Conservation (phyloP, 2,797 vertebrate genomes). For the Alfaro cultratus region DNA sequence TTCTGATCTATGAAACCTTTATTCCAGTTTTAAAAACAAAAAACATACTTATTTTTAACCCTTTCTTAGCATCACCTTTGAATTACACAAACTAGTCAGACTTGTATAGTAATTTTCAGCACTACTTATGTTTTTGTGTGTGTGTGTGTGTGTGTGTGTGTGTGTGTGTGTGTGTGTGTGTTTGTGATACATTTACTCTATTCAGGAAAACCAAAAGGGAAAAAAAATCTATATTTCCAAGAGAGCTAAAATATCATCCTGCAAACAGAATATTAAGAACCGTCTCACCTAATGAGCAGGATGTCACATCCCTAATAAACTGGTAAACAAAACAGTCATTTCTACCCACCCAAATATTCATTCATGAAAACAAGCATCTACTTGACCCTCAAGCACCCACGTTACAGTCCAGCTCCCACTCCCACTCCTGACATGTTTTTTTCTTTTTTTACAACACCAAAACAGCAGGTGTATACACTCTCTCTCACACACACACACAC, state of each 20-base stretch:
- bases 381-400: slow-evolving; percentile 39
- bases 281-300: neutral
- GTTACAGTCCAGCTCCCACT: slow-evolving; percentile 38
- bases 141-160: neutral
- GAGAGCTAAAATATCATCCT: neutral
- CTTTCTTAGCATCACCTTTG: neutral
- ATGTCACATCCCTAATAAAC: neutral
- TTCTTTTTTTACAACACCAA: slow-evolving; percentile 29
- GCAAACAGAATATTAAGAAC: neutral
- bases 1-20: neutral
- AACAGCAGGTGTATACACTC: slow-evolving; percentile 34
- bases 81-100: neutral
- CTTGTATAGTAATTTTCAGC: neutral
- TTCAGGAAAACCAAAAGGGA: neutral
- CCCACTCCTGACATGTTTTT: slow-evolving; percentile 38
- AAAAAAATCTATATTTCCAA: neutral
- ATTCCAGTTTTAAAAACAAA: neutral
- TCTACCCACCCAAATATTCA: slow-evolving; percentile 29
- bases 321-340: neutral
- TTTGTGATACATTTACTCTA: neutral
- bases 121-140: neutral
- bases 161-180: neutral
- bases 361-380: slow-evolving; percentile 45
- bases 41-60: neutral
- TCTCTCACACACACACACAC: neutral